Conservation (phyloP, 2,888 invertebrate genomes). For the Nymphalis c-album region DNA sequence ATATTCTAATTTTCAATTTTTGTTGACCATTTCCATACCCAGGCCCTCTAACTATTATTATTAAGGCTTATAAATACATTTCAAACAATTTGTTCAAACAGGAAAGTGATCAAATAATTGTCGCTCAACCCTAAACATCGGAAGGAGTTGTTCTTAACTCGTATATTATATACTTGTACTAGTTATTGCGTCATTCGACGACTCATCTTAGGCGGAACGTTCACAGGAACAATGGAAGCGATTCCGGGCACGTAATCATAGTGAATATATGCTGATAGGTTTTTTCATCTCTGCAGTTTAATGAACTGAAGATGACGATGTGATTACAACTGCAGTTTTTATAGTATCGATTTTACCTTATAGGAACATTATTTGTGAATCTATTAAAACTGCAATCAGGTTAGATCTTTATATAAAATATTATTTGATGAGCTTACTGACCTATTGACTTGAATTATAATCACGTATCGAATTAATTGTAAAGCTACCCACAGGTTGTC, state of each 20-base stretch:
- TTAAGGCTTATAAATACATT: no score
- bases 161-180: slow-evolving; percentile 27
- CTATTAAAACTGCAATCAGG: no score
- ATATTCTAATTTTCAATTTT: no score
- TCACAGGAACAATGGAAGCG: slow-evolving; percentile 39
- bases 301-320: slow-evolving; percentile 10
- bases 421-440: no score
- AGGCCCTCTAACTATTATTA: no score
- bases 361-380: neutral
- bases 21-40: no score
- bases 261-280: slow-evolving; percentile 33
- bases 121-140: slow-evolving; percentile 25
- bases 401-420: no score
- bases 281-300: slow-evolving; percentile 29
- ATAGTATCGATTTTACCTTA: neutral
- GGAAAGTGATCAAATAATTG: no score
- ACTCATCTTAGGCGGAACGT: slow-evolving; percentile 31
- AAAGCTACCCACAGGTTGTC: no score
- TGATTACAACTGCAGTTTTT: neutral
- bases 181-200: slow-evolving; percentile 34
- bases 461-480: no score
- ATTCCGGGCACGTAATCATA: slow-evolving; percentile 41
- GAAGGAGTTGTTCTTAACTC: slow-evolving; percentile 19
- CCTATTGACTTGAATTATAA: no score
- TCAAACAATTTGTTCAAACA: no score